These are phyloP conservation scores for Tiphia femorata DNA, from an alignment of 2,888 invertebrate genomes.

Conservation along the genomic window DNA sequence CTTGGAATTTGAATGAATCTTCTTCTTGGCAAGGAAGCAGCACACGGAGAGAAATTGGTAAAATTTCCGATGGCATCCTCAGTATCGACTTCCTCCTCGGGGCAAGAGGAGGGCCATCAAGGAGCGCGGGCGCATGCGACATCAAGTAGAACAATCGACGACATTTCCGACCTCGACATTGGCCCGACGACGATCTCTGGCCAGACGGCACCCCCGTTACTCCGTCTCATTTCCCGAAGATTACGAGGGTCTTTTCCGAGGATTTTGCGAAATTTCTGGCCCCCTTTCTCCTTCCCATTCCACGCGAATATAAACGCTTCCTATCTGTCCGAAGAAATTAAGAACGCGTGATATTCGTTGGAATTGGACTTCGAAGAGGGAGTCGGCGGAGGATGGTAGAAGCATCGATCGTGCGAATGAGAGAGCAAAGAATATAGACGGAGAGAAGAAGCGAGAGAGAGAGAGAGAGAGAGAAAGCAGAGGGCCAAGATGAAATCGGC, in stretches of 20 bases:
- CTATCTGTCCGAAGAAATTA: not conserved
- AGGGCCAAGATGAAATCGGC: slow-evolving; percentile 34
- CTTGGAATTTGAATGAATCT: no score
- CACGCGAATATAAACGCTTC: no score
- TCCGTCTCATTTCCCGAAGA: not conserved
- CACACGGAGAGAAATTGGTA: no score
- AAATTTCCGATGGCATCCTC: no score
- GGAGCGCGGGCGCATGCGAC: not conserved
- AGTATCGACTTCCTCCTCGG: no score
- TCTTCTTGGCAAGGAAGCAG: no score
- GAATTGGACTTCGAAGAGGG: not conserved
- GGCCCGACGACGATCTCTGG: not conserved
- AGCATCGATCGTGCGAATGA: no score
- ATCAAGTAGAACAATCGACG: not conserved
- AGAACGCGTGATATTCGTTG: not conserved
- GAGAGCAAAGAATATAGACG: not conserved
- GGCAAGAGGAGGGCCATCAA: no score
- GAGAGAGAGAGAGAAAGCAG: not conserved
- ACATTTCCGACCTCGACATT: not conserved
- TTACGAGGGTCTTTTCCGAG: not conserved
- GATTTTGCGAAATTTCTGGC: not conserved
- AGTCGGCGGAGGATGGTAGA: not conserved
- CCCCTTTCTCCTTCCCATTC: no score
- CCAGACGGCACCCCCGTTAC: no score
- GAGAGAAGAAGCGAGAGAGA: no score